Base-by-base conservation (phyloP, 2,888 invertebrate species). In the Drepana falcataria region DNA sequence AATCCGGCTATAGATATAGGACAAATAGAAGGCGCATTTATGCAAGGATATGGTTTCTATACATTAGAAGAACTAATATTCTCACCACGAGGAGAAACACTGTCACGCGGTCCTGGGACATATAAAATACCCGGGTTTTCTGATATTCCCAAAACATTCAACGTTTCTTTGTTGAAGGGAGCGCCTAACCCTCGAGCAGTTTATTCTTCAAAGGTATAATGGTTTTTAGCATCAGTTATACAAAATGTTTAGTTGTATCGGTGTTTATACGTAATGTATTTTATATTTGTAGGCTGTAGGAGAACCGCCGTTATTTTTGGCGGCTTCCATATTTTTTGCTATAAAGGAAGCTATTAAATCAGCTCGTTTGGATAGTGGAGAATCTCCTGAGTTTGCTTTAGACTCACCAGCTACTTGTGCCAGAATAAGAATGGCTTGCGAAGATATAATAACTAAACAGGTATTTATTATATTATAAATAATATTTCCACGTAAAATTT, bases 1-100 rank as follows among this genome's bases (percentile, higher is more conserved):
- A 97, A 97, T 81, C 97, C 97, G 1, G 97, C 97, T 0, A 96
- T 97, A 59, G 97, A 97, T 68, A 95, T 97, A 60, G 97, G 97
- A 0, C 97, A 97, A 89, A 94, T 97, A 2, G 97, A 97, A 86
- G 97, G 97, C 2, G 97, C 93, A 0, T 97, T 97, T 75, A 92
- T 95, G 77, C 97, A 97, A 92, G 97, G 97, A 1, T 96, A 96
- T 72, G 97, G 97, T 0, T 87, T 96, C 61, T 96, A 94, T 74
- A 95, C 95, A 1, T 84, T 97, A 69, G 97, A 97, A 81, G 96
- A 97, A 80, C 91, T 96, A 83, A 85, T 95, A 48, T 95, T 95
- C 72, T 94, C 96, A 0, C 94, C 95, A 1, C 89, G 87, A 5
- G 97, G 97, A 6, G 92, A 92, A 53, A 84, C 95, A 2, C 91